Conservation (phyloP, 2,888 invertebrate genomes). For the Andrena chrysosceles region DNA sequence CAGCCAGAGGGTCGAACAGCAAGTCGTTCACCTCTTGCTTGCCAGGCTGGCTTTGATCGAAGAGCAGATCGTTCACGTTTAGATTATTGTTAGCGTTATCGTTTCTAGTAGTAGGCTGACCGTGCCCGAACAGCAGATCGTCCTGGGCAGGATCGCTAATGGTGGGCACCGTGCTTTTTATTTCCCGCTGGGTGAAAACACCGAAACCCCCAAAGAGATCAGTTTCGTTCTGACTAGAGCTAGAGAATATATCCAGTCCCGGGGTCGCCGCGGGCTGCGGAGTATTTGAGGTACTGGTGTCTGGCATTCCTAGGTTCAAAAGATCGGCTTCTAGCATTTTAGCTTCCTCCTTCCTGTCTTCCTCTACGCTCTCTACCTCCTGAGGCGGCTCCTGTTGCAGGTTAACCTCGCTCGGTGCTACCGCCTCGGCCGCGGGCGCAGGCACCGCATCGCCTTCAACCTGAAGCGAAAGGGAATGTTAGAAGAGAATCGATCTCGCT, state of each 20-base stretch:
- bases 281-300: constrained; percentile 60
- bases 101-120: constrained; percentile 57
- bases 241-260: constrained; percentile 81
- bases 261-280: constrained; percentile 65
- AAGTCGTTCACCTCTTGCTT: constrained; percentile 69
- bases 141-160: constrained; percentile 69
- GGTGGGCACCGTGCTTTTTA: constrained; percentile 54
- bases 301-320: constrained; percentile 80
- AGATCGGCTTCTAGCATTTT: constrained; percentile 81
- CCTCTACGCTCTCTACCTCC: constrained; percentile 28
- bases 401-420: background rate
- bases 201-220: constrained; percentile 82
- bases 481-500: background rate
- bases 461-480: constrained; percentile 4
- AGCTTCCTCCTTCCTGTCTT: constrained; percentile 54
- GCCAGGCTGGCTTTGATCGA: constrained; percentile 66
- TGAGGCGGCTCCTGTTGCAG: constrained; percentile 30
- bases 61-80: constrained; percentile 75
- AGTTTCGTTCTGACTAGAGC: constrained; percentile 74
- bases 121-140: constrained; percentile 77
- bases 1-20: constrained; percentile 80
- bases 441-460: constrained; percentile 19
- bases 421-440: constrained; percentile 10
- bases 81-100: constrained; percentile 63
- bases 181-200: constrained; percentile 72